A percentile compares a stretch with the other conserved stretches of the same genome.
These are phyloP conservation scores for Gorsachius goisagi DNA, from an alignment of 2,113 vertebrate genomes.

Conservation along the genomic window DNA sequence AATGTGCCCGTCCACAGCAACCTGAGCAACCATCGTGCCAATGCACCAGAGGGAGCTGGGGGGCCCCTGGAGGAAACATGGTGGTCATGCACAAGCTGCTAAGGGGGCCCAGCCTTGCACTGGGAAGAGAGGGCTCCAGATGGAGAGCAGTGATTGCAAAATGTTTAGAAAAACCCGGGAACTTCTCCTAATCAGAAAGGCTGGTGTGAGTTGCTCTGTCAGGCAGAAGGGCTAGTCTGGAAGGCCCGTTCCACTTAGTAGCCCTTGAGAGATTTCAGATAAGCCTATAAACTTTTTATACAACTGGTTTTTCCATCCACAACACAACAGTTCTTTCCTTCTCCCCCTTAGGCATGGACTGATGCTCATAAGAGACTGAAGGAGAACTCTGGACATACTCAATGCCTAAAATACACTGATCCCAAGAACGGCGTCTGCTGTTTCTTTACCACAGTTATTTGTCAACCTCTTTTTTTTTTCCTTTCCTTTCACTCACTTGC, in stretches of 20 bases:
- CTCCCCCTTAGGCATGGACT: background rate
- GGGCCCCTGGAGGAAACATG: background rate
- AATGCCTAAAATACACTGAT: background rate
- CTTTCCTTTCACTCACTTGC: background rate
- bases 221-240: background rate
- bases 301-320: background rate
- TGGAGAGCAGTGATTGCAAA: background rate
- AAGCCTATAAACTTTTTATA: background rate
- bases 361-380: background rate
- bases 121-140: background rate
- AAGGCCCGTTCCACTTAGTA: background rate
- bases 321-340: background rate
- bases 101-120: background rate
- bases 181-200: background rate
- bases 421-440: background rate
- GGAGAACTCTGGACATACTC: background rate
- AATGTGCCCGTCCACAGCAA: background rate
- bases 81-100: background rate
- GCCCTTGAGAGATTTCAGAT: background rate
- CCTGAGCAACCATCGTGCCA: accelerated
- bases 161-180: background rate
- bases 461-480: background rate
- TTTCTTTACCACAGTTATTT: background rate
- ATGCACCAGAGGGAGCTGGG: accelerated
- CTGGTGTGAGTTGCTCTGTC: background rate